These are phyloP conservation scores for Lasioglossum albipes DNA, from an alignment of 1,140 invertebrate species.

Conservation along the genomic window DNA sequence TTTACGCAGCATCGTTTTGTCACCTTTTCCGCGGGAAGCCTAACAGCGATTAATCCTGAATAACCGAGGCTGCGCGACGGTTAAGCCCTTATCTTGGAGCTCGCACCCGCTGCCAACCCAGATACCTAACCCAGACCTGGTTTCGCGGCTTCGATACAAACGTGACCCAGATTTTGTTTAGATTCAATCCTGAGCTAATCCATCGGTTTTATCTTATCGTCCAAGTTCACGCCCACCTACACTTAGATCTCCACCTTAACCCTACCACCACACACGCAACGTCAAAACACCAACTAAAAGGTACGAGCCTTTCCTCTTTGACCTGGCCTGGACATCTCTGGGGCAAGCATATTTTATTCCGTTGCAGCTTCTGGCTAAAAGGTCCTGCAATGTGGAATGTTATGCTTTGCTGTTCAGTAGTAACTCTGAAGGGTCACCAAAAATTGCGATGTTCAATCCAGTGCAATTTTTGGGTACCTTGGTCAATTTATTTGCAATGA, in stretches of 20 bases:
- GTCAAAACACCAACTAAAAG: no score
- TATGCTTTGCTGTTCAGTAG: no score
- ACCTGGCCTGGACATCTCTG: neutral
- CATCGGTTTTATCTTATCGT: conserved; percentile 39
- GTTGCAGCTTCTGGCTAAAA: no score
- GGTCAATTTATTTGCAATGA: no score
- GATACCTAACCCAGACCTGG: conserved; percentile 33
- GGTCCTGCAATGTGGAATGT: no score
- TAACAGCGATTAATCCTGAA: conserved; percentile 8
- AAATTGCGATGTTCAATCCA: neutral
- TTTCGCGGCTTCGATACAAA: conserved; percentile 33
- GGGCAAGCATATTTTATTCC: neutral
- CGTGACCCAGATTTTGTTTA: conserved; percentile 48
- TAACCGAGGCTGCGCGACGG: neutral
- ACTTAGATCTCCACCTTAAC: neutral
- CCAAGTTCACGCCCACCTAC: conserved; percentile 30
- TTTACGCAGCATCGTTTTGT: neutral
- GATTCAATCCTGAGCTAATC: conserved; percentile 44
- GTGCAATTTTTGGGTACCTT: neutral
- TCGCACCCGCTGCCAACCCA: conserved; percentile 17
- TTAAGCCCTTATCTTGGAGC: conserved; percentile 12
- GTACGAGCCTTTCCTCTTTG: neutral
- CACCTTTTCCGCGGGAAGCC: neutral
- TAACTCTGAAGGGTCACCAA: no score
- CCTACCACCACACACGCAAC: neutral